Evolutionary conservation across 2,888 invertebrate species (phyloP), one percentile per base, ranked within the genome.

Genomic region (Atrina japonica): DNA sequence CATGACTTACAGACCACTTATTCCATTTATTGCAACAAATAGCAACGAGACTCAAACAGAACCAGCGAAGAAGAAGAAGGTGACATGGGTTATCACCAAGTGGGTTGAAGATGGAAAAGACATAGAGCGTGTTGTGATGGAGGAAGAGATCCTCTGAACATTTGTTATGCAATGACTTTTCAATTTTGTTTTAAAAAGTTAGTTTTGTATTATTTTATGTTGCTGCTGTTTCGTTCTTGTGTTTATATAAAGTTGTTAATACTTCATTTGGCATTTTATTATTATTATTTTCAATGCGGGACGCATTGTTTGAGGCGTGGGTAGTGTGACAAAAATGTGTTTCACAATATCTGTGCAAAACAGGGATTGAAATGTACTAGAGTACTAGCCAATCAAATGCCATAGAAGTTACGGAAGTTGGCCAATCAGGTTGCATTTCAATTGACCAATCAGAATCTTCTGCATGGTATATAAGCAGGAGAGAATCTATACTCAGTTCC

Each of bases 281-380:
- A 21, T 23, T 21, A 3, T 18, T 6, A 5, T 16, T 5, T 3
- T 27, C 29, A 16, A 55, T 55, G 55, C 55, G 55, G 55, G 55
- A 27, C 55, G 55, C 55, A 55, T 55, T 25, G 29, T 55, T 27
- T 55, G 55, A 55, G 30, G 30, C 55, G 35, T 55, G 35, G 55
- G 55, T 30, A 55, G 21, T 55, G 55, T 35, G 35, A 35, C 35
- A 11, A 35, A 35, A 35, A 35, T 5, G 35, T 35, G 35, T 5
- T 35, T 35, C 35, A 35, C n/a, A n/a, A n/a, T n/a, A n/a, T n/a
- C n/a, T n/a, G n/a, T n/a, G n/a, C n/a, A n/a, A n/a, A n/a, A n/a
- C n/a, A n/a, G n/a, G n/a, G n/a, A n/a, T n/a, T n/a, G n/a, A n/a
- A n/a, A n/a, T n/a, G n/a, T n/a, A n/a, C n/a, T n/a, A n/a, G n/a